These are phyloP conservation scores for Bombus fervidus DNA, from an alignment of 1,140 invertebrate genomes.

Conservation along the genomic window DNA sequence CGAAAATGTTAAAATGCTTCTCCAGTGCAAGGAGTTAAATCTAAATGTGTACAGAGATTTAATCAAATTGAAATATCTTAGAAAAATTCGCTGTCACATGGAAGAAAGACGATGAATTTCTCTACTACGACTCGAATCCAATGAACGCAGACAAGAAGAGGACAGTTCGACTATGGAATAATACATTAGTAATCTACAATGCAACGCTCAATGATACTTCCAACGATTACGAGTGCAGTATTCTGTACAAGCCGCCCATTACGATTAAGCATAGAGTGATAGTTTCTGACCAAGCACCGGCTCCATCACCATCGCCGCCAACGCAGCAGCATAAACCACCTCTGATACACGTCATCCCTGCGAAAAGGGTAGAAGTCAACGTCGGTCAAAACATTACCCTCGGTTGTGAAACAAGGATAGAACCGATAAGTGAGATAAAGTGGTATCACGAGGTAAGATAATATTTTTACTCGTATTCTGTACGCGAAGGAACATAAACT, in stretches of 20 bases:
- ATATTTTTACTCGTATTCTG: neutral
- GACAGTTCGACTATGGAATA: conserved; percentile 42
- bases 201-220: conserved; percentile 57
- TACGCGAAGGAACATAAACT: no score
- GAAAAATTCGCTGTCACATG: conserved; percentile 57
- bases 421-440: conserved; percentile 57
- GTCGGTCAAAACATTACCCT: conserved; percentile 57
- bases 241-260: conserved; percentile 22
- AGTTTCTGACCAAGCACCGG: neutral
- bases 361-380: conserved; percentile 44
- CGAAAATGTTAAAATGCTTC: neutral
- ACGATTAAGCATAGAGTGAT: conserved; percentile 64
- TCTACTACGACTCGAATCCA: conserved; percentile 44
- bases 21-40: neutral
- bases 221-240: conserved; percentile 65
- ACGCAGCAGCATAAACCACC: conserved; percentile 33
- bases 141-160: conserved; percentile 16
- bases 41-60: neutral
- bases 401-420: conserved; percentile 54
- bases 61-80: conserved; percentile 14
- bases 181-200: conserved; percentile 66
- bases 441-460: conserved; percentile 73
- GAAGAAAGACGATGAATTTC: conserved; percentile 57
- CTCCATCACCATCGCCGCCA: neutral
- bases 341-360: conserved; percentile 61